These are phyloP conservation scores for Vulpes vulpes DNA, from an alignment of 2,113 vertebrate species.

Conservation along the genomic window DNA sequence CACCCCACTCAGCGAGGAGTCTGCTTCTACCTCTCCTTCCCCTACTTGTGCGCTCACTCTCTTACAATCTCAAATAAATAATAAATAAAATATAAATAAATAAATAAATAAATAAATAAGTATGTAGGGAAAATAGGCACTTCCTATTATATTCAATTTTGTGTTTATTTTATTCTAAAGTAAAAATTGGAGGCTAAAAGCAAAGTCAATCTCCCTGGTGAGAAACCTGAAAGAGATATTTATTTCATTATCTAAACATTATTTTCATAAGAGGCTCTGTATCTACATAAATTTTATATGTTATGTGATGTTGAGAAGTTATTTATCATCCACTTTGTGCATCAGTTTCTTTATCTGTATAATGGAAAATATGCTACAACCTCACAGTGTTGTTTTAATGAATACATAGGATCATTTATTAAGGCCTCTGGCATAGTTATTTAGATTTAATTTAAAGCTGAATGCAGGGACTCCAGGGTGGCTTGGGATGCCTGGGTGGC, in stretches of 20 bases:
- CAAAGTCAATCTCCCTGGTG: background rate
- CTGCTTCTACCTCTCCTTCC: too few relatives aligned
- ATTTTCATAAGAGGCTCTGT: background rate
- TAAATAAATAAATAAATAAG: too few relatives aligned
- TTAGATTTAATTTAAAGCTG: slow-evolving; percentile 16
- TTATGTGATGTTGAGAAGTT: background rate
- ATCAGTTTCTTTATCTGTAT: background rate
- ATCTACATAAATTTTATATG: background rate
- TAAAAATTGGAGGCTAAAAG: background rate
- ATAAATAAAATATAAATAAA: too few relatives aligned
- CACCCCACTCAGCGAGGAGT: too few relatives aligned
- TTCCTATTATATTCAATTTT: background rate
- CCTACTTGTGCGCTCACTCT: too few relatives aligned
- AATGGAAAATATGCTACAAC: background rate
- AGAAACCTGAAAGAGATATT: background rate
- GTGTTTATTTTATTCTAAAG: background rate
- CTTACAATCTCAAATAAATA: too few relatives aligned
- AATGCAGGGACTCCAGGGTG: background rate
- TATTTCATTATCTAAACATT: background rate
- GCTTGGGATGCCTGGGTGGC: too few relatives aligned
- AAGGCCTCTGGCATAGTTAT: background rate
- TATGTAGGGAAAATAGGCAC: background rate
- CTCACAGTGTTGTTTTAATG: background rate
- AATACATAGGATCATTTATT: background rate
- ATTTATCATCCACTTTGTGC: background rate